Evolutionary conservation across 2,113 vertebrate species (phyloP).

Genomic region (Ahaetulla prasina): DNA sequence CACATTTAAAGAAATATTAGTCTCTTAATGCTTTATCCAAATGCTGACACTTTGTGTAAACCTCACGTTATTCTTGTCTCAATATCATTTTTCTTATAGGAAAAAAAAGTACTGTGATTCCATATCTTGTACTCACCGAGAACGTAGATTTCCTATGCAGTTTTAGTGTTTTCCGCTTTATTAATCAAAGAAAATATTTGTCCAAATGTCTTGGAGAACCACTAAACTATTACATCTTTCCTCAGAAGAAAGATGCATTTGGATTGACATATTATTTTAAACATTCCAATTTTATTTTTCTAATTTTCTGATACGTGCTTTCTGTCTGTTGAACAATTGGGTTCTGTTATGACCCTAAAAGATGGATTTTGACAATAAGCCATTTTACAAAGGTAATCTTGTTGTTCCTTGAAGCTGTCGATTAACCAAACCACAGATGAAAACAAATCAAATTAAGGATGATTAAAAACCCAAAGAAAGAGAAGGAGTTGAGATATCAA

Average conservation of each 20-base stretch:
- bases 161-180: neutral
- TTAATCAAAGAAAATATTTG: slow-evolving; percentile 31
- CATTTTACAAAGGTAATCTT: slow-evolving; percentile 36
- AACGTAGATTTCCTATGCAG: neutral
- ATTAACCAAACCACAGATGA: slow-evolving; percentile 30
- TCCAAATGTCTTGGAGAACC: slow-evolving; percentile 18
- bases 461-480: slow-evolving; percentile 28
- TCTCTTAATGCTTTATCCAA: neutral
- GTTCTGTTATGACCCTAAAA: slow-evolving; percentile 35
- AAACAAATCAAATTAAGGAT: slow-evolving; percentile 9
- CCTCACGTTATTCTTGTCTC: neutral
- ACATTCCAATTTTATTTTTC: neutral
- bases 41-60: neutral
- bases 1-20: slow-evolving; percentile 2
- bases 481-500: neutral
- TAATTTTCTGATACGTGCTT: slow-evolving; percentile 23
- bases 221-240: slow-evolving; percentile 32
- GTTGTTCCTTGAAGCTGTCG: slow-evolving; percentile 32
- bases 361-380: slow-evolving; percentile 25
- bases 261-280: slow-evolving; percentile 42
- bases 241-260: slow-evolving; percentile 17
- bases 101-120: neutral
- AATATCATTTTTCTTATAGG: neutral
- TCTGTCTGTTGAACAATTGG: slow-evolving; percentile 39
- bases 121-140: neutral